Percentiles rank a stretch among this genome's conserved stretches.
These are phyloP conservation scores for Alcis repandata DNA, from an alignment of 2,888 invertebrate species.

Conservation along the genomic window DNA sequence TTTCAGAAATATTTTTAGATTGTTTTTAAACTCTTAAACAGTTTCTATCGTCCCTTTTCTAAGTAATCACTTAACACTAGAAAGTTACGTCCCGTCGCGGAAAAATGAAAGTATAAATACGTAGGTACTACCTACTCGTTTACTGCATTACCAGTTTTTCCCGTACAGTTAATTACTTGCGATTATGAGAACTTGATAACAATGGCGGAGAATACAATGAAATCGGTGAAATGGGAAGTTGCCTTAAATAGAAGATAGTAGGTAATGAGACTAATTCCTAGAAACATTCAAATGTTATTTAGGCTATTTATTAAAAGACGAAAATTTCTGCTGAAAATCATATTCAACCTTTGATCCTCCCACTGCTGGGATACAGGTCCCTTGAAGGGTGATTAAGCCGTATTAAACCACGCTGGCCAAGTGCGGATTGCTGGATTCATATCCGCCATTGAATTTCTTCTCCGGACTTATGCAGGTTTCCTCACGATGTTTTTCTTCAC, in stretches of 20 bases:
- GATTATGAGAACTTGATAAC: slow-evolving; percentile 34
- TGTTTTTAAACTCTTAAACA: too few relatives aligned
- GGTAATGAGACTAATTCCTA: slow-evolving; percentile 10
- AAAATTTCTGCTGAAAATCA: too few relatives aligned
- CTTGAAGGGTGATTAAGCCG: too few relatives aligned
- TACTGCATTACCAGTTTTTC: slow-evolving; percentile 43
- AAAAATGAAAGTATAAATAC: slow-evolving; percentile 52
- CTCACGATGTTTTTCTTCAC: too few relatives aligned
- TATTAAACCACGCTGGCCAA: too few relatives aligned
- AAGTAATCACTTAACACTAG: slow-evolving; percentile 36
- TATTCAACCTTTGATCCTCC: too few relatives aligned
- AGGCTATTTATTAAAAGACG: too few relatives aligned
- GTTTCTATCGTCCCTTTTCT: not conserved
- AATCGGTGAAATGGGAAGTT: slow-evolving; percentile 26
- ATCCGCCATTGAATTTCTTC: too few relatives aligned
- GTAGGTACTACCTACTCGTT: slow-evolving; percentile 15
- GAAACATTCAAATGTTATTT: not conserved
- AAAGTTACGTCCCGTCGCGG: slow-evolving; percentile 41
- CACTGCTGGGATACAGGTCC: too few relatives aligned
- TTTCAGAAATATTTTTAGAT: too few relatives aligned
- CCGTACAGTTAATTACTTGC: slow-evolving; percentile 34
- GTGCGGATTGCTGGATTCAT: too few relatives aligned
- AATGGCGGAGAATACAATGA: slow-evolving; percentile 27
- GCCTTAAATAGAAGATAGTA: slow-evolving; percentile 4
- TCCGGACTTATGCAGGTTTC: too few relatives aligned